phyloP scores from a whole-genome alignment of 1,140 invertebrate species.

The Samia ricini region DNA sequence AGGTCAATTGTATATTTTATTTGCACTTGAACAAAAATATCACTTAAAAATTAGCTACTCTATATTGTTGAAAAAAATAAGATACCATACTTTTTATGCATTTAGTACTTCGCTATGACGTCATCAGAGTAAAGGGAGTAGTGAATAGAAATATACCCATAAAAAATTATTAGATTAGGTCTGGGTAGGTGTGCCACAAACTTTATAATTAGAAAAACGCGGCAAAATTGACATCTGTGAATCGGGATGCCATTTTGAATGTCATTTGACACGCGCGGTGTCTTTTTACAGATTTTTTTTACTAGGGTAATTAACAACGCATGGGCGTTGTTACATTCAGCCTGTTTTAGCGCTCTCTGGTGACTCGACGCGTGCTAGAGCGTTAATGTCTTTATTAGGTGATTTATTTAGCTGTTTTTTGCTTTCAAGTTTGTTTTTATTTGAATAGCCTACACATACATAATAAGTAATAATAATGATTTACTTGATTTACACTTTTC shows the following conservation, averaged over 20 bases:
- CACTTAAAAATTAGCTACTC: too few relatives aligned
- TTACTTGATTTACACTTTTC: too few relatives aligned
- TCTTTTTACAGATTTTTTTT: constrained; percentile 17
- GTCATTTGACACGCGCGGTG: constrained; percentile 25
- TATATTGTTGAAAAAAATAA: too few relatives aligned
- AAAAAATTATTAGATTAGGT: too few relatives aligned
- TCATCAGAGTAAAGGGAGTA: too few relatives aligned
- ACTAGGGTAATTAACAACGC: constrained; percentile 24
- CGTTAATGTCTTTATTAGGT: not conserved
- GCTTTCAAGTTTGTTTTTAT: not conserved
- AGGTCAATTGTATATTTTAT: too few relatives aligned
- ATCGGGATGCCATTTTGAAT: constrained; percentile 18
- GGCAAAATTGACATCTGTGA: constrained; percentile 21
- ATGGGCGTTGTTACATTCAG: constrained; percentile 15
- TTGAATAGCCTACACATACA: too few relatives aligned
- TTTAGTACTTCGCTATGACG: too few relatives aligned
- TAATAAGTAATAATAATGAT: too few relatives aligned
- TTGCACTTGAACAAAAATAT: too few relatives aligned
- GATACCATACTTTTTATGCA: too few relatives aligned
- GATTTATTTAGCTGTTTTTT: not conserved
- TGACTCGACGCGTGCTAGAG: not conserved
- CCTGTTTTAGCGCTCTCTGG: not conserved
- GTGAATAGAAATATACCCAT: too few relatives aligned
- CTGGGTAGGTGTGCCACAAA: not conserved
- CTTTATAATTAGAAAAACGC: constrained; percentile 19